Evolutionary conservation across 1,140 invertebrate species (phyloP).

Genomic region (Pemphigus obesinymphae): DNA sequence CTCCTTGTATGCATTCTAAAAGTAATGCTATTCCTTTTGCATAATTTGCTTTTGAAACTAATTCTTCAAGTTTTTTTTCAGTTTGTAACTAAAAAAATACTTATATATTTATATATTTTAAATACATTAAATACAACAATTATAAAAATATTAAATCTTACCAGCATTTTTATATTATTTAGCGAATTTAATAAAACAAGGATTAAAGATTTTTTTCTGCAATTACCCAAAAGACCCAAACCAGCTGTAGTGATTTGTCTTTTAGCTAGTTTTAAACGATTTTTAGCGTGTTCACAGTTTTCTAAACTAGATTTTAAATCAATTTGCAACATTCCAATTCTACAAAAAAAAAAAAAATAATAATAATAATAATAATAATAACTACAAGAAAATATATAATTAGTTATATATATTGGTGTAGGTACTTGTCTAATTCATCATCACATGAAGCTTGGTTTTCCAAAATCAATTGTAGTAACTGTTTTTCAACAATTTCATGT

Average conservation of each 20-base stretch:
- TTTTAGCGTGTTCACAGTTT: conserved; percentile 68
- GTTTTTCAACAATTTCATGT: conserved; percentile 81
- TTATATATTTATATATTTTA: conserved; percentile 37
- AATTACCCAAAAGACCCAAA: conserved; percentile 81
- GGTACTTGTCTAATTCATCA: conserved; percentile 68
- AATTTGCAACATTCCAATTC: conserved; percentile 72
- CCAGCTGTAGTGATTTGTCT: conserved; percentile 78
- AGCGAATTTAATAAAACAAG: conserved; percentile 72
- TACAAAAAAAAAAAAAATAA: conserved; percentile 44
- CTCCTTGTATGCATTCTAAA: conserved; percentile 80
- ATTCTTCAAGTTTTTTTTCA: conserved; percentile 73
- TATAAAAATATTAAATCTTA: conserved; percentile 50
- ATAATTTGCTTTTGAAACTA: conserved; percentile 80
- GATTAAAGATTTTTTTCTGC: conserved; percentile 75
- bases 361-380: neutral
- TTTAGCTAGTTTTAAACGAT: conserved; percentile 67
- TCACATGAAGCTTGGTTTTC: conserved; percentile 82
- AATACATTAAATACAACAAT: conserved; percentile 2
- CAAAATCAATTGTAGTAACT: conserved; percentile 83
- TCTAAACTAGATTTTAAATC: conserved; percentile 65
- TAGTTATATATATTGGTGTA: neutral
- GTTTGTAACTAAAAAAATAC: conserved; percentile 64
- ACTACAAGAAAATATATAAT: neutral
- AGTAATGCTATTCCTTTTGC: conserved; percentile 81
- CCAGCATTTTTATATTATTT: conserved; percentile 75